Conservation (phyloP, 2,797 vertebrate genomes). For the Alfaro cultratus region DNA sequence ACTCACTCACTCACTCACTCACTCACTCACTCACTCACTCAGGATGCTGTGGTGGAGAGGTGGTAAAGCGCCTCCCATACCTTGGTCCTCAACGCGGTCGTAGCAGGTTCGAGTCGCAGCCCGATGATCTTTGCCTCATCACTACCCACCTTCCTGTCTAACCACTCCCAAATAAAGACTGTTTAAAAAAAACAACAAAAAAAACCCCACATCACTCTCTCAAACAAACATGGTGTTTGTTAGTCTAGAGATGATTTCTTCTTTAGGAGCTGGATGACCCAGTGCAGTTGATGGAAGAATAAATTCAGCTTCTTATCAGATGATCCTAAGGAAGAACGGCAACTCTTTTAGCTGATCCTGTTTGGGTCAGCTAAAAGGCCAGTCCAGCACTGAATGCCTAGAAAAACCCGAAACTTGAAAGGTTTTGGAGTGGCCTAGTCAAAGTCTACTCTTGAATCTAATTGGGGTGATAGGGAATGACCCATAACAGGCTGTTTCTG, state of each 20-base stretch:
- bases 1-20: too few species aligned
- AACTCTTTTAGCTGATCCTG: neutral
- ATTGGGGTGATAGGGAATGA: neutral
- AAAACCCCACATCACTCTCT: neutral
- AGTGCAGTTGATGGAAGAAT: neutral
- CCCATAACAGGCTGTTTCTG: neutral
- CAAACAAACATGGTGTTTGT: neutral
- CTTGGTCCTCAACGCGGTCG: too few species aligned
- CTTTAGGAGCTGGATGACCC: neutral
- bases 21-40: too few species aligned
- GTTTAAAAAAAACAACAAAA: neutral
- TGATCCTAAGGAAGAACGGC: neutral
- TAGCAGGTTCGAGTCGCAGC: too few species aligned
- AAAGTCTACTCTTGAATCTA: neutral
- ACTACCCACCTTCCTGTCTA: too few species aligned
- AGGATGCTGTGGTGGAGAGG: too few species aligned
- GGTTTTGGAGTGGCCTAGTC: neutral
- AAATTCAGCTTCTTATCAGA: neutral
- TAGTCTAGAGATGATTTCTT: neutral
- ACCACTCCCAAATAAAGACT: too few species aligned
- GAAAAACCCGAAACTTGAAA: neutral
- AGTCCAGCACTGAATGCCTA: neutral
- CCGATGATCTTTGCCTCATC: too few species aligned
- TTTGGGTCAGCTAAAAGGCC: neutral
- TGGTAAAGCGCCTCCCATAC: too few species aligned